These are phyloP conservation scores for Petromus typicus DNA, from an alignment of 2,113 vertebrate genomes.

Conservation along the genomic window DNA sequence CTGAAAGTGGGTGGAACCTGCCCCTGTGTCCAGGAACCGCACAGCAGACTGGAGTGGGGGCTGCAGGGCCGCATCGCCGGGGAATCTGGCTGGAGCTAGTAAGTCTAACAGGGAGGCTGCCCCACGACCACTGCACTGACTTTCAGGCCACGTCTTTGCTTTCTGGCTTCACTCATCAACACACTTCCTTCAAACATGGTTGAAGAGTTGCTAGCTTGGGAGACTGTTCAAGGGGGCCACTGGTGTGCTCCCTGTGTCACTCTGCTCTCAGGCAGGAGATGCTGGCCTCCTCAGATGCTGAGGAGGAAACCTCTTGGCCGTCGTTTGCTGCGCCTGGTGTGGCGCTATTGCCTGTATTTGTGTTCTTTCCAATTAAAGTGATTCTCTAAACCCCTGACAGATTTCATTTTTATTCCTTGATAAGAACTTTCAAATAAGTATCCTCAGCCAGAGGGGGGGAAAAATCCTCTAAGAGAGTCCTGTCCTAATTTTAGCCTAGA, in stretches of 20 bases:
- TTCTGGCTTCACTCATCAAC: neutral
- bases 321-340: neutral
- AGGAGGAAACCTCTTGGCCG: neutral
- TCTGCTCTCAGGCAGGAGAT: neutral
- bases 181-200: neutral
- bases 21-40: neutral
- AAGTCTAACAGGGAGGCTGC: neutral
- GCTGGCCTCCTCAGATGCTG: neutral
- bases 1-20: neutral
- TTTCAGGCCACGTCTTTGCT: neutral
- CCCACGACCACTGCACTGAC: neutral
- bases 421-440: conserved; percentile 62
- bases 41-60: neutral
- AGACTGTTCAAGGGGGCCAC: too few species aligned
- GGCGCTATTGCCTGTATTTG: neutral
- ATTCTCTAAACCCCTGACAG: conserved; percentile 18
- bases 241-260: too few species aligned
- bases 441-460: neutral
- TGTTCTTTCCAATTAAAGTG: conserved; percentile 36
- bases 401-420: conserved; percentile 44
- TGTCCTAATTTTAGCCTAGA: conserved; percentile 33
- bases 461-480: conserved; percentile 1
- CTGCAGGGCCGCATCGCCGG: neutral
- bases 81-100: neutral
- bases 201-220: neutral